These are phyloP conservation scores for Drosophila aff. DNA, from an alignment of 1,140 invertebrate species.

Conservation along the genomic window DNA sequence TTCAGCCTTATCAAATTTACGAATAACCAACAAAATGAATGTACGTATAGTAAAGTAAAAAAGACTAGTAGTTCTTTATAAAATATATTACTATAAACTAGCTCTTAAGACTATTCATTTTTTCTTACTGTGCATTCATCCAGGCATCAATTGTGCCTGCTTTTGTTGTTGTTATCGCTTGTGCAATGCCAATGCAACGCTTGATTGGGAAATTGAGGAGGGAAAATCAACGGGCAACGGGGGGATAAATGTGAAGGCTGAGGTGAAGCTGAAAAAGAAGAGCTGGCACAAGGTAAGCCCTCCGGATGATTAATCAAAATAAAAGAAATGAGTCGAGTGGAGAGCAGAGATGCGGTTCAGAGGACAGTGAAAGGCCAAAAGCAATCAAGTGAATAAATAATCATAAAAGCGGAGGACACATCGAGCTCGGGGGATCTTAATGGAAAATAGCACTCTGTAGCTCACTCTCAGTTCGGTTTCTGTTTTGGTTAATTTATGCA, in stretches of 20 bases:
- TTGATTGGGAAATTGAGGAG: slow-evolving; percentile 58
- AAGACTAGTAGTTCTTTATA: no score
- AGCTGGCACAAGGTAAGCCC: slow-evolving; percentile 45
- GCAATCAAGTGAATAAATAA: slow-evolving; percentile 59
- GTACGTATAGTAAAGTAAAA: no score
- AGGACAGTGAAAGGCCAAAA: slow-evolving; percentile 35
- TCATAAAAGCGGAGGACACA: slow-evolving; percentile 33
- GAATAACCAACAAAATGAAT: background rate
- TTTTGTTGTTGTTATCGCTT: slow-evolving; percentile 42
- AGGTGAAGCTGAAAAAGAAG: slow-evolving; percentile 17
- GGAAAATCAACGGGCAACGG: slow-evolving; percentile 4
- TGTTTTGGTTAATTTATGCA: slow-evolving; percentile 71
- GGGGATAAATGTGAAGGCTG: slow-evolving; percentile 25
- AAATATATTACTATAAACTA: background rate
- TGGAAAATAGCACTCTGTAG: slow-evolving; percentile 33
- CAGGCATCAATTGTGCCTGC: slow-evolving; percentile 40
- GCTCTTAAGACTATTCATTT: background rate
- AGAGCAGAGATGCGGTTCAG: slow-evolving; percentile 18
- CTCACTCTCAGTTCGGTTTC: slow-evolving; percentile 13
- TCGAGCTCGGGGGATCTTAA: slow-evolving; percentile 34
- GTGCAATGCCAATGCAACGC: slow-evolving; percentile 68
- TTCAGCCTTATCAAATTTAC: background rate
- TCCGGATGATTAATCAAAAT: slow-evolving; percentile 73
- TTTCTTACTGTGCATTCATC: slow-evolving; percentile 8
- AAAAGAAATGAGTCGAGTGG: slow-evolving; percentile 33